Evolutionary conservation across 2,888 invertebrate species (phyloP).

Genomic region (Lasioglossum lativentre): DNA sequence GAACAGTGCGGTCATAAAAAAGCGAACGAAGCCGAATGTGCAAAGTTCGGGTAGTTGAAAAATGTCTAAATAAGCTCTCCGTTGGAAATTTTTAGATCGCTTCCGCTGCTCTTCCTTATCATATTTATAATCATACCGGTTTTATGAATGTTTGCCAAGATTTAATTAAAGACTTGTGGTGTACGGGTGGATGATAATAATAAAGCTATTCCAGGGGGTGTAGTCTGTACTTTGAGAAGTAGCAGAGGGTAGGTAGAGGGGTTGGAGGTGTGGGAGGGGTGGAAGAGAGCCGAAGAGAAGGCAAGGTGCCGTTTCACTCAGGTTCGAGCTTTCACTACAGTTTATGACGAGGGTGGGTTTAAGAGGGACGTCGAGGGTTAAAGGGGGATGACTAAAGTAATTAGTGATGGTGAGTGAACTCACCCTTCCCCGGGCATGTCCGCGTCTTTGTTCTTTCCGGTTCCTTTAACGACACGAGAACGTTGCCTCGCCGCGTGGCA

Average conservation of each 20-base stretch:
- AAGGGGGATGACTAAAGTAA: conserved; percentile 78
- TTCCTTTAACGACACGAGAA: conserved; percentile 63
- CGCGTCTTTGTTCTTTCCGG: conserved; percentile 62
- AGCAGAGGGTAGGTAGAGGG: not conserved
- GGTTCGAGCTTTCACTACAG: conserved; percentile 73
- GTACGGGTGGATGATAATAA: conserved; percentile 73
- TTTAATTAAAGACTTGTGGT: conserved; percentile 75
- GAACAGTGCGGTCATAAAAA: not conserved
- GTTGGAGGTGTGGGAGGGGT: conserved; percentile 4
- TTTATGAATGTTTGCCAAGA: conserved; percentile 70
- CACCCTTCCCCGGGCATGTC: conserved; percentile 51
- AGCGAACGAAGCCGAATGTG: not conserved
- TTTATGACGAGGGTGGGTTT: conserved; percentile 76
- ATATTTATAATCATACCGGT: conserved; percentile 54
- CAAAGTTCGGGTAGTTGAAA: not conserved
- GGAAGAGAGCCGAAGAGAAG: conserved; percentile 45
- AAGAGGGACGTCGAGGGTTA: conserved; percentile 72
- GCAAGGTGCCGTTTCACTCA: conserved; percentile 71
- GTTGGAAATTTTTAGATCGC: not conserved
- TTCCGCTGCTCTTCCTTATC: conserved; percentile 33
- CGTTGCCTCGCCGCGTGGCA: conserved; percentile 56
- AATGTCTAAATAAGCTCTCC: not conserved
- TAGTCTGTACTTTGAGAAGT: conserved; percentile 68
- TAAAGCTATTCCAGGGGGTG: conserved; percentile 70
- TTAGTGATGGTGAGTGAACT: conserved; percentile 78